Base-by-base conservation (phyloP, 2,888 invertebrate genomes). In the Lithophane socia region DNA sequence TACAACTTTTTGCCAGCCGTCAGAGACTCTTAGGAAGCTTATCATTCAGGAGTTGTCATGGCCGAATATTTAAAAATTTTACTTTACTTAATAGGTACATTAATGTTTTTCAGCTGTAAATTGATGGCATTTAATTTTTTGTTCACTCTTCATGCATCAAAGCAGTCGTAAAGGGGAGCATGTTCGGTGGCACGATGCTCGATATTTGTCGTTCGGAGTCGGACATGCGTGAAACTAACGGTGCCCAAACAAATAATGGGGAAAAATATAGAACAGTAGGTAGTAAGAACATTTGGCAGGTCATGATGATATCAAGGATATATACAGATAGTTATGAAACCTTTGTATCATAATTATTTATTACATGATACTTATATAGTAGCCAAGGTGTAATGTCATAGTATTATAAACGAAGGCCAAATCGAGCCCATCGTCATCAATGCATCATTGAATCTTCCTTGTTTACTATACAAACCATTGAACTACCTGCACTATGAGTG, bases 401-500 rank as follows among this genome's bases (percentile, higher is more conserved):
- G n/a, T 24, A 54, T 56, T 21, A 21, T 16, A 49, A 24, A 44
- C 29, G 16, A 61, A 61, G 52, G n/a, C 21, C 44, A 8, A 54
- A 47, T 42, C 10, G 1, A 29, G 21, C 16, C 16, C 7, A 29
- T 54, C 4, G 2, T 56, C 13, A 29, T 65, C 12, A 54, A 66
- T 47, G 73, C 78, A 42, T 80, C 47, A 79, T 60, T 79, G 73
- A 18, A 56, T 80, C n/a, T 54, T 66, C 54, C 10, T 66, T 54
- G 37, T 66, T 71, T 58, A 52, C 42, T 60, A 49, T 18, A 63
- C 71, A 71, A 47, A 56, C 18, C 61, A 71, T 63, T 71, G 42
- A 79, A 71, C 60, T 66, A 54, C 24, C n/a, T 71, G 13, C 54
- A 13, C 18, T 47, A 54, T 47, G 3, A 70, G 42, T 54, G 10